A percentile compares a stretch with the other conserved stretches of the same genome.
These are phyloP conservation scores for Cinara cedri DNA, from an alignment of 2,888 invertebrate genomes.

Conservation along the genomic window DNA sequence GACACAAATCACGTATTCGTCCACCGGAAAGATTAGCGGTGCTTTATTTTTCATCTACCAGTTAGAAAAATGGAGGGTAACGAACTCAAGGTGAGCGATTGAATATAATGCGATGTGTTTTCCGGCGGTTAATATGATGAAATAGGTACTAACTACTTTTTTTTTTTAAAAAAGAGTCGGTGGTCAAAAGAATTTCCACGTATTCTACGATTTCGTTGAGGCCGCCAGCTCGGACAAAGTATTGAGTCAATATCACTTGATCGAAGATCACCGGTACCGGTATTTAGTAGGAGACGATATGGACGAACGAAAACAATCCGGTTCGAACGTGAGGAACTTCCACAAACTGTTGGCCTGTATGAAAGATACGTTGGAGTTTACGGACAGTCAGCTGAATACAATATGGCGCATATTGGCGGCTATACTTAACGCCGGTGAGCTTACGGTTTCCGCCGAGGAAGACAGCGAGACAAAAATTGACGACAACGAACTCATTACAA, in stretches of 20 bases:
- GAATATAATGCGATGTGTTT: too few relatives aligned
- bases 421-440: slow-evolving; percentile 79
- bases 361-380: slow-evolving; percentile 72
- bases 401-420: slow-evolving; percentile 76
- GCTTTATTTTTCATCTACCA: slow-evolving; percentile 86
- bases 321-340: slow-evolving; percentile 71
- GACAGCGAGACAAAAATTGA: slow-evolving; percentile 74
- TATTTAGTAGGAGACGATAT: slow-evolving; percentile 67
- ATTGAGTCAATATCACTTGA: slow-evolving; percentile 72
- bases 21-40: slow-evolving; percentile 87
- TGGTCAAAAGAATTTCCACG: slow-evolving; percentile 80
- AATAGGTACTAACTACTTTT: too few relatives aligned
- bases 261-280: slow-evolving; percentile 74
- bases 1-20: slow-evolving; percentile 80
- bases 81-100: slow-evolving; percentile 64
- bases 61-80: slow-evolving; percentile 87
- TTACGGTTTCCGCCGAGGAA: slow-evolving; percentile 74
- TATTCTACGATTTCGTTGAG: slow-evolving; percentile 89
- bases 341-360: slow-evolving; percentile 71
- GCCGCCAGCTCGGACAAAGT: slow-evolving; percentile 75
- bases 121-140: too few relatives aligned
- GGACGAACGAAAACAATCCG: slow-evolving; percentile 70
- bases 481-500: slow-evolving; percentile 73
- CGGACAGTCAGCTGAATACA: slow-evolving; percentile 73
- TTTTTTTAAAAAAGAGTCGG: slow-evolving; percentile 52